Percentiles rank a stretch among this genome's conserved stretches.
phyloP scores from a whole-genome alignment of 2,888 invertebrate species.

The Apotomis capreana region DNA sequence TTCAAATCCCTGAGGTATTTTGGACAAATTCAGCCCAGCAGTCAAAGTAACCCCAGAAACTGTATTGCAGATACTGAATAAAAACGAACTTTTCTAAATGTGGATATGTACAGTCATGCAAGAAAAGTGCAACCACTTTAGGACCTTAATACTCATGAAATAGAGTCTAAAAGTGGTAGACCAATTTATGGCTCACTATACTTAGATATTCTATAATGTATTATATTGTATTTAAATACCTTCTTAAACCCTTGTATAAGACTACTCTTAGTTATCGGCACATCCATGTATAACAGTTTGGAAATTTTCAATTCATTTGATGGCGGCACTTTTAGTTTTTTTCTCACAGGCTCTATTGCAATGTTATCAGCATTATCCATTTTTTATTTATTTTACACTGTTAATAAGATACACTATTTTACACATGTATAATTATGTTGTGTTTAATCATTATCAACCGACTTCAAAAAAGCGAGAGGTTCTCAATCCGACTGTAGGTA shows the following conservation, averaged over 20 bases:
- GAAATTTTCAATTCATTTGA: conserved; percentile 50
- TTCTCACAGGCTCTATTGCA: neutral
- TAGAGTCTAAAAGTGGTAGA: too few species aligned
- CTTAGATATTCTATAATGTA: neutral
- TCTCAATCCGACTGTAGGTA: too few species aligned
- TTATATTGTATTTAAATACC: conserved; percentile 42
- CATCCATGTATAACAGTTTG: conserved; percentile 58
- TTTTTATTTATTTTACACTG: neutral
- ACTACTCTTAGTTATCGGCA: conserved; percentile 55
- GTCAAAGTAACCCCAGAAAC: neutral
- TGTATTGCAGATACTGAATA: neutral
- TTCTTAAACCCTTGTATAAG: conserved; percentile 51
- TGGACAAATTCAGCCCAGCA: conserved; percentile 4
- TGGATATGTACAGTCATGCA: too few species aligned
- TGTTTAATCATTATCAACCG: too few species aligned
- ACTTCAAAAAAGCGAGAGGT: too few species aligned
- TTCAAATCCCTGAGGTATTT: too few species aligned
- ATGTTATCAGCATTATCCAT: neutral
- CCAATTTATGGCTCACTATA: too few species aligned
- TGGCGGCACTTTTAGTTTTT: conserved; percentile 21
- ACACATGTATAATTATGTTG: neutral
- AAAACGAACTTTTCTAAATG: neutral
- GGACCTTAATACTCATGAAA: too few species aligned
- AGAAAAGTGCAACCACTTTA: too few species aligned
- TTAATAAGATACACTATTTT: neutral